Conservation (phyloP, 2,797 vertebrate species). For the Myoxocephalus aenaeus region DNA sequence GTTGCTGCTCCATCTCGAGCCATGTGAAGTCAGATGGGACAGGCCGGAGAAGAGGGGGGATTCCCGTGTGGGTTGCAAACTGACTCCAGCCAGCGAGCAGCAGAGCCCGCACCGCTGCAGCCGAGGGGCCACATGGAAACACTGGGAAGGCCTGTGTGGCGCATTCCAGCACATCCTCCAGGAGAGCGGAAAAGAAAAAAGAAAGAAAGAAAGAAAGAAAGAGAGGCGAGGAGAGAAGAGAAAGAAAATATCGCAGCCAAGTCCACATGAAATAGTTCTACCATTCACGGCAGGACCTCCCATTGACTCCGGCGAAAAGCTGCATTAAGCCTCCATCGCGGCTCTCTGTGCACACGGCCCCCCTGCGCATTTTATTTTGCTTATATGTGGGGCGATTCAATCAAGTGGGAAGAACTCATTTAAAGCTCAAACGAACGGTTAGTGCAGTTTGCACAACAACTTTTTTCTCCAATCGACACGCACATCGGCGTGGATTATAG, state of each 20-base stretch:
- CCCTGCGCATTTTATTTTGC: constrained; percentile 67
- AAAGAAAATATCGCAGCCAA: constrained; percentile 88
- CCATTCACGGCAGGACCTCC: constrained; percentile 91
- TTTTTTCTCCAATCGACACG: constrained; percentile 50
- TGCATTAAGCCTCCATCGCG: constrained; percentile 74
- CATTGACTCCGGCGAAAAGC: constrained; percentile 84
- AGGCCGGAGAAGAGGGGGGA: constrained; percentile 66
- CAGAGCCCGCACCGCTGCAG: constrained; percentile 83
- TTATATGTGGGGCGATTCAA: constrained; percentile 67
- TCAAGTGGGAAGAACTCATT: constrained; percentile 73
- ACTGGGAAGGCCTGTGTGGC: constrained; percentile 87
- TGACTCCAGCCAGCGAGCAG: constrained; percentile 89
- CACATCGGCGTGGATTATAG: constrained; percentile 34
- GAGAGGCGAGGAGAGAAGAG: constrained; percentile 41
- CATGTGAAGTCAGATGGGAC: constrained; percentile 85
- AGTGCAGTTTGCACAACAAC: constrained; percentile 45
- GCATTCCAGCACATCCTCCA: constrained; percentile 97
- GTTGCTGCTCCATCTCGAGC: constrained; percentile 85
- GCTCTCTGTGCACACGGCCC: constrained; percentile 52
- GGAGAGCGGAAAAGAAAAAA: constrained; percentile 75
- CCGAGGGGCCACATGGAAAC: constrained; percentile 90
- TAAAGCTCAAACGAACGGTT: constrained; percentile 53
- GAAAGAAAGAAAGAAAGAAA: constrained; percentile 54
- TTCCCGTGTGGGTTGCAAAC: constrained; percentile 91
- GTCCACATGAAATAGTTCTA: constrained; percentile 91